Percentiles rank a stretch among this genome's conserved stretches.
Evolutionary conservation across 2,113 vertebrate species (phyloP).

Genomic region (Syrrhaptes paradoxus): DNA sequence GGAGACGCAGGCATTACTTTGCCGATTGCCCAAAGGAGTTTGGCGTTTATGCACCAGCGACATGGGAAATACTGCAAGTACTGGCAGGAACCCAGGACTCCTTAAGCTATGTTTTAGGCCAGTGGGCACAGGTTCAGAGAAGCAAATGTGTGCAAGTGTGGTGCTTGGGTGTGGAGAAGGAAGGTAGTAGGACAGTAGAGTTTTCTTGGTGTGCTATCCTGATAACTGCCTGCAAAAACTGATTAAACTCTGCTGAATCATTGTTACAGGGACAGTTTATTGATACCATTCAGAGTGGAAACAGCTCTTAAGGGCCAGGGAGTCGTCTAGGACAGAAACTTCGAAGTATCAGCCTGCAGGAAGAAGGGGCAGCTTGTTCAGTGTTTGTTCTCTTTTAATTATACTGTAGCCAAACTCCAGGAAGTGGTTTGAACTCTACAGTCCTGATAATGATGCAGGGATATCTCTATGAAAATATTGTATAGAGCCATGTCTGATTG

Average conservation of each 20-base stretch:
- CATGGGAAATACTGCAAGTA: not conserved
- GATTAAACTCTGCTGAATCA: constrained; percentile 23
- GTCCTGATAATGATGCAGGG: not conserved
- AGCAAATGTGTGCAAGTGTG: not conserved
- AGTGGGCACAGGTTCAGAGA: not conserved
- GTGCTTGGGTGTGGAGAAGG: not conserved
- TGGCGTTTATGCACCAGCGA: not conserved
- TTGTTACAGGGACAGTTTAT: not conserved
- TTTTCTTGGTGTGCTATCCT: not conserved
- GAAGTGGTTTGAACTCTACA: not conserved
- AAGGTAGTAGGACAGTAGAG: not conserved
- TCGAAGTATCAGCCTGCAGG: not conserved
- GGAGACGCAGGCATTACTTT: rapidly evolving
- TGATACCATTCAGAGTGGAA: not conserved
- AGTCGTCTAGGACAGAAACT: not conserved
- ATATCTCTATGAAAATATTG: not conserved
- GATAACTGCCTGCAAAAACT: not conserved
- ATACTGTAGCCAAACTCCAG: not conserved
- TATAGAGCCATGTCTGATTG: not conserved
- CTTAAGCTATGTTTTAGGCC: not conserved
- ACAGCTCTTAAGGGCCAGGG: not conserved
- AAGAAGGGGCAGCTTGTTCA: not conserved
- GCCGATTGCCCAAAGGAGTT: not conserved
- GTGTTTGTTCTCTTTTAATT: not conserved
- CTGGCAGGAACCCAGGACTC: not conserved